These are phyloP conservation scores for Apostichopus leukothele DNA, from an alignment of 53 echinoderm and acorn worm species.

Conservation along the genomic window DNA sequence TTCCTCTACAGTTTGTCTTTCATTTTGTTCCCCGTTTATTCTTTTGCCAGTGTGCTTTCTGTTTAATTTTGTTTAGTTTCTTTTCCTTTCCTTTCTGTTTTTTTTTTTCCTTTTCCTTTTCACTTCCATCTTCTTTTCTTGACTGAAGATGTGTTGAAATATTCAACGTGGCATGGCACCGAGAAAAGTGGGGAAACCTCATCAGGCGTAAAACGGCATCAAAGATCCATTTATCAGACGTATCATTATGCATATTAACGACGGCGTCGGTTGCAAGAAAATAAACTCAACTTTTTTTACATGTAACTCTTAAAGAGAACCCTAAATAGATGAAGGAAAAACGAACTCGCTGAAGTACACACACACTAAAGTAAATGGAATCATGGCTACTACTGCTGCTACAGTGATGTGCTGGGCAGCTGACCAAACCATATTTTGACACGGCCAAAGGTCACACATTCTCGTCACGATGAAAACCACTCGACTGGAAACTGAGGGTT, in stretches of 20 bases:
- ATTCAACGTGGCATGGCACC: constrained; percentile 17
- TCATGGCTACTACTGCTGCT: background rate
- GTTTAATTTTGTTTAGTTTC: too few relatives aligned
- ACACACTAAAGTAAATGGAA: background rate
- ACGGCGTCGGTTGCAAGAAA: background rate
- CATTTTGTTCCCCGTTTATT: too few relatives aligned
- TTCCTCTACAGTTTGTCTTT: too few relatives aligned
- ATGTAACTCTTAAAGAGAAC: background rate
- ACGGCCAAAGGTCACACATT: constrained; percentile 39
- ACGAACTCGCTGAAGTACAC: background rate
- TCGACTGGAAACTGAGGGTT: constrained; percentile 28
- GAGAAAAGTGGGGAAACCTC: constrained; percentile 13
- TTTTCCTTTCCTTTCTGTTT: too few relatives aligned
- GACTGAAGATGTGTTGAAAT: constrained; percentile 14
- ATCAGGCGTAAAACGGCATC: constrained; percentile 37
- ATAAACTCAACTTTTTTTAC: background rate
- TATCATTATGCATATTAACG: constrained; percentile 13
- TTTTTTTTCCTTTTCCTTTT: too few relatives aligned
- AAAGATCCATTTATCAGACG: constrained; percentile 34
- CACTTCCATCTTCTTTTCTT: too few relatives aligned
- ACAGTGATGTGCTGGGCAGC: background rate
- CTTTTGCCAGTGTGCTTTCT: too few relatives aligned
- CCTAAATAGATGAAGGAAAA: background rate
- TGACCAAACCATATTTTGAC: constrained; percentile 1
- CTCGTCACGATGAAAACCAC: background rate